Base-by-base conservation (phyloP, 2,113 vertebrate species). In the Corvus moneduloides region DNA sequence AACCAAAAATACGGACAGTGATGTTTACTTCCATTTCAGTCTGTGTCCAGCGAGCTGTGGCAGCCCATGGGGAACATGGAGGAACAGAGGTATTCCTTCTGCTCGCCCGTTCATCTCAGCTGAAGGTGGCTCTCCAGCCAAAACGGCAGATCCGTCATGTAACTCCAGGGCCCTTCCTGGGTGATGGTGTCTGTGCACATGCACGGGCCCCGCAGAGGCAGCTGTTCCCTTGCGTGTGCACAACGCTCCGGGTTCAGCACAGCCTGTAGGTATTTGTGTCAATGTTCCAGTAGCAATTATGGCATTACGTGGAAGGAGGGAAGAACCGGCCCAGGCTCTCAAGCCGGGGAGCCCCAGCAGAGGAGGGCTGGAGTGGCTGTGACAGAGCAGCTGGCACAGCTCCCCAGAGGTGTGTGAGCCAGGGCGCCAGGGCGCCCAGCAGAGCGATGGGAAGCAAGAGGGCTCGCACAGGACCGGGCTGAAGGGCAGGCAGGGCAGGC, bases 101-200 rank as follows among this genome's bases (percentile, higher is more conserved):
- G 3, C 51, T 66, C 24, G 22, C 46, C 49, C 8, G 7, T 32
- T 41, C 21, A 16, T 28, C 24, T 37, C 26, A 33, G 22, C 18
- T 21, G 30, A 55, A 72, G 44, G 62, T 15, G 52, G 44, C 35
- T 79, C 19, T 64, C 33, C 24, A 30, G 43, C 11, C 27, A 32
- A 7, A 32, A 59, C 30, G 9, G 23, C 1, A 13, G 44, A 4
- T 16, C 2, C 0, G 1, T 39, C 41, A 3, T 0, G 1, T 10
- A 48, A 10, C 28, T 26, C 26, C 63, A 10, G 28, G 3, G 46
- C 33, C 58, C 16, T 18, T 77, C 61, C 30, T 7, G 19, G 61
- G 5, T 19, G 13, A 35, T 0, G 23, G 41, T 6, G 61, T 9
- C 33, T 14, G 56, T 26, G 23, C 59, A 3, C 30, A 20, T 2